Evolutionary conservation across 1,140 invertebrate species (phyloP), one percentile per base, ranked within the genome.

Genomic region (Fopius arisanus): DNA sequence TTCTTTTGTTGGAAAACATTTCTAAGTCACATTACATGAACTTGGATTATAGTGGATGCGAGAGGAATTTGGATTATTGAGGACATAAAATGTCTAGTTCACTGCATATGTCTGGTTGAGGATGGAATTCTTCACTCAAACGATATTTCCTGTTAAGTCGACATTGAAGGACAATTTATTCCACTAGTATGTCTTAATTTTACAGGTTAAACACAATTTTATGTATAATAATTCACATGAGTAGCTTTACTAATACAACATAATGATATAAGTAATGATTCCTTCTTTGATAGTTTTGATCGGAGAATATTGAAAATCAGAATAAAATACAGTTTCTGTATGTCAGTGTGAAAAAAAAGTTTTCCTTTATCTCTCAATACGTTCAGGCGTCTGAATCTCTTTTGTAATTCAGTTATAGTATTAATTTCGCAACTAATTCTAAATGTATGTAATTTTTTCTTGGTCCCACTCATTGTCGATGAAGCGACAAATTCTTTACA

Each of bases 131-230:
- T 43, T 43, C 1, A 43, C 40, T 2, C 28, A 2, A 67, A 3
- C 37, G 0, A 14, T 28, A 68, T 68, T 21, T 41, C 48, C 28
- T 48, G 16, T 68, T 48, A 48, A 7, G 2, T 48, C 5, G 26
- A 48, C n/a, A 21, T 26, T 10, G 33, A 26, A 67, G n/a, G 19
- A 51, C 16, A 19, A 16, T 68, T 48, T 43, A 16, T 14, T 43
- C 14, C 21, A n/a, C 40, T 43, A 48, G 43, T 43, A 19, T 23
- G 43, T 68, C 28, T 65, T 65, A 65, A 65, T 65, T 65, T 65
- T 31, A 28, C 0, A 65, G 14, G 33, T 23, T 2, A 23, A 59
- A 59, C 3, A 28, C 1, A 59, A 59, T 10, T 26, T 23, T 59
- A 3, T 59, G 2, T 10, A 2, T 5, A 1, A 37, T 37, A 37